These are phyloP conservation scores for Drosophila maculinotata DNA, from an alignment of 2,888 invertebrate genomes.

Conservation along the genomic window DNA sequence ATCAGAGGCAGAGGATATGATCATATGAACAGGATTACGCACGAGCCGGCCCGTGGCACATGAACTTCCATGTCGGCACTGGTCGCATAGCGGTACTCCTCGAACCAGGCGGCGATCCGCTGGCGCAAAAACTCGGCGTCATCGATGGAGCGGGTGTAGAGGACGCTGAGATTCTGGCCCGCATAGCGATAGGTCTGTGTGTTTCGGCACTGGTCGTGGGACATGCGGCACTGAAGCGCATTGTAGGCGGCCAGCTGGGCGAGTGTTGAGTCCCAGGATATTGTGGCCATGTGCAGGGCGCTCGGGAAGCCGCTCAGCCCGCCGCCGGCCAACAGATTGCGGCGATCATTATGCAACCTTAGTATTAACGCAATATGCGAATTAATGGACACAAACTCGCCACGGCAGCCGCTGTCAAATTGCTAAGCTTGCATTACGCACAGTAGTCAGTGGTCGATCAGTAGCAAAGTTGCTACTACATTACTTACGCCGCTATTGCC, in stretches of 20 bases:
- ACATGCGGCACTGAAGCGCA: constrained; percentile 66
- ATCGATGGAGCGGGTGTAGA: constrained; percentile 42
- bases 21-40: constrained; percentile 26
- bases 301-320: constrained; percentile 56
- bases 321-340: constrained; percentile 70
- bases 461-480: too few species aligned
- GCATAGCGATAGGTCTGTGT: constrained; percentile 65
- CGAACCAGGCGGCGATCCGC: constrained; percentile 61
- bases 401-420: constrained; percentile 60
- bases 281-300: constrained; percentile 70
- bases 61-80: constrained; percentile 60
- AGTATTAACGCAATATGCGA: constrained; percentile 52
- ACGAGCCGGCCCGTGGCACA: constrained; percentile 60
- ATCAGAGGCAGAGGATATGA: neutral
- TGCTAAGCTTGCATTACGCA: constrained; percentile 27
- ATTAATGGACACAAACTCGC: constrained; percentile 54
- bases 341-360: constrained; percentile 65
- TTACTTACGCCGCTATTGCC: constrained; percentile 63
- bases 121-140: constrained; percentile 47
- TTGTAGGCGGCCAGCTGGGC: constrained; percentile 68
- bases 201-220: constrained; percentile 72
- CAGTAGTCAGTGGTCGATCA: neutral
- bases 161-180: constrained; percentile 69
- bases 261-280: constrained; percentile 68
- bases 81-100: constrained; percentile 57